Base-by-base conservation (phyloP, 2,888 invertebrate genomes). In the Heliconius sara region DNA sequence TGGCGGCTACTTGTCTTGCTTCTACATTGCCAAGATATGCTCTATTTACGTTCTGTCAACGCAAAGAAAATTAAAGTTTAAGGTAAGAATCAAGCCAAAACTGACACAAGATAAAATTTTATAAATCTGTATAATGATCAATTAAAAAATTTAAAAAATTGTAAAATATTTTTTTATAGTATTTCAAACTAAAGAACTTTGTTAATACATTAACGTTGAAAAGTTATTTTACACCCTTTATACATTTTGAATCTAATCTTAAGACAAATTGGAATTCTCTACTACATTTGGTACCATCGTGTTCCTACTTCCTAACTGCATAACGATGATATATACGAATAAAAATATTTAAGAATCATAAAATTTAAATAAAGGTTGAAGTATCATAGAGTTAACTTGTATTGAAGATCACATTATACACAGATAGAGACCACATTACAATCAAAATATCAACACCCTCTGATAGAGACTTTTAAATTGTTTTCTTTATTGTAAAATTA, bases 11-110 rank as follows among this genome's bases (percentile, higher is more conserved):
- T 81, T 94, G n/a, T 85, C 85, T 63, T 91, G 88, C 80, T 91
- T 91, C 81, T 95, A 94, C 82, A 89, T 89, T 5, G 91, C 94
- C 4, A 92, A 88, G 84, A 88, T 95, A 77, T 92, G 93, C 84
- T 91, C 92, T 78, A 83, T 91, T 47, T 94, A 91, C 82, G 86
- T 93, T 80, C 87, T 94, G 30, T 88, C 88, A 0, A 90, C 92
- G 22, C 89, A 91, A 83, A 89, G 95, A 81, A 92, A 88, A 84
- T 86, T 90, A 76, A 91, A 90, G 85, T 95, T 95, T 83, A 94
- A 91, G 92, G 95, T 93, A 87, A 30, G 25, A 57, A 39, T 0
- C 39, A 39, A 39, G 39, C 39, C 39, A 39, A 30, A 30, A 30
- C 30, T 30, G 30, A 30, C 30, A 30, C 30, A 30, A 30, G 3